These are phyloP conservation scores for Pangasius djambal DNA, from an alignment of 2,797 vertebrate genomes.

Conservation along the genomic window DNA sequence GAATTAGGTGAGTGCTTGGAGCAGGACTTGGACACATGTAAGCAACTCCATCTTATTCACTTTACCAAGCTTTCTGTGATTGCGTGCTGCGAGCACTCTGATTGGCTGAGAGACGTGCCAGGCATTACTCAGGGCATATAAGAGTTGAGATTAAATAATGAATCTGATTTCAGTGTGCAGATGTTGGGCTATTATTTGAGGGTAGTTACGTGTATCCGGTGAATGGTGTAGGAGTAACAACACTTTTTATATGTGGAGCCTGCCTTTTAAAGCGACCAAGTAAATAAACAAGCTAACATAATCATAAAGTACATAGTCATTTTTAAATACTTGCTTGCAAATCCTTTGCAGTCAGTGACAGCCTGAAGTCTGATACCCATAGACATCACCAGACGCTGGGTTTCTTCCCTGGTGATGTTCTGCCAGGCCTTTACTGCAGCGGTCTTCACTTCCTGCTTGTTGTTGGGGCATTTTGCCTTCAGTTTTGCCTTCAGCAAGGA, in stretches of 20 bases:
- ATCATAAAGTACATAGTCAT: background rate
- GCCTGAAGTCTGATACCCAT: background rate
- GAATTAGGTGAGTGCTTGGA: background rate
- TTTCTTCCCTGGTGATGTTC: background rate
- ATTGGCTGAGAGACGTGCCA: background rate
- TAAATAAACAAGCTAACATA: background rate
- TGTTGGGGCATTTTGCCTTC: background rate
- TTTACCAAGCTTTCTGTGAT: too few relatives aligned
- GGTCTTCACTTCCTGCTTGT: background rate
- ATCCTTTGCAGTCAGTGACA: background rate
- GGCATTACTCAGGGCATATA: too few relatives aligned
- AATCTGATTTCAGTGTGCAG: too few relatives aligned
- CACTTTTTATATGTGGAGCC: background rate
- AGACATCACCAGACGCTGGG: too few relatives aligned
- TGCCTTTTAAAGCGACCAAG: background rate
- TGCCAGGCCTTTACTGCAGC: background rate
- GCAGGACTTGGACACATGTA: background rate
- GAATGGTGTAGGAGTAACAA: background rate
- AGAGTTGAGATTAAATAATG: too few relatives aligned
- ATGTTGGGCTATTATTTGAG: too few relatives aligned
- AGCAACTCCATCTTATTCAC: too few relatives aligned
- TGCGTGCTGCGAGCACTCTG: background rate
- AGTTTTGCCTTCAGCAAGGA: background rate
- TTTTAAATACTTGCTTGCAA: background rate
- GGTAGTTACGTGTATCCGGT: background rate